Base-by-base conservation (phyloP, 2,888 invertebrate species). In the Agrenia bidenticulata region DNA sequence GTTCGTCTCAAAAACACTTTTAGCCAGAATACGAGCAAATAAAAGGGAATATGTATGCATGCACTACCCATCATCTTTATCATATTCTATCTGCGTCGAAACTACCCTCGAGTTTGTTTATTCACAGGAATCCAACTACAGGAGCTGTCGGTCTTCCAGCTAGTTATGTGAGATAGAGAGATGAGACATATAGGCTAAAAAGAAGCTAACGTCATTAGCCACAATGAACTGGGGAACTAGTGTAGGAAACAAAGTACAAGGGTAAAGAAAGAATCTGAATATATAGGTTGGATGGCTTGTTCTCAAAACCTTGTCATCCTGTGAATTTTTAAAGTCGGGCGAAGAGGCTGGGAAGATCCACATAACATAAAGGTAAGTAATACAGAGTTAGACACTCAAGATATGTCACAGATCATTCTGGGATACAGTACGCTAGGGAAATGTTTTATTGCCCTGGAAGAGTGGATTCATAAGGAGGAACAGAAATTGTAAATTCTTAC, bases 341-440 rank as follows among this genome's bases (percentile, higher is more conserved):
- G 51, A 51, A 61, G 51, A 51, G 61, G 27, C 32, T 27, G 55
- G 7, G 11, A 24, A 24, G 26, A 19, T 55, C 5, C 9, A 15
- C 32, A 32, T 24, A 21, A 17, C 9, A 27, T 45, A 45, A 45
- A 51, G 5, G 24, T 26, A 21, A 26, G 55, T 24, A 27, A 55
- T 26, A 51, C 21, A 51, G 55, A 24, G 32, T 55, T 55, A 39
- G 39, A 39, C 39, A 57, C 17, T 21, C 13, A 37, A 39, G 23
- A 39, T 57, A 57, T 57, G 57, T 57, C 57, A 57, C 57, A 41
- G 57, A 57, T 50, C 61, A 61, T 37, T 61, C 17, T 53, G 24
- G 51, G 23, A 27, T 51, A 61, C 61, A 53, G 61, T 32, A 32
- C 61, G 24, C 51, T 23, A 37, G 61, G 61, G 61, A 61, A 5